These are phyloP conservation scores for Lithobates sylvaticus DNA, from an alignment of 2,797 vertebrate genomes.

Conservation along the genomic window DNA sequence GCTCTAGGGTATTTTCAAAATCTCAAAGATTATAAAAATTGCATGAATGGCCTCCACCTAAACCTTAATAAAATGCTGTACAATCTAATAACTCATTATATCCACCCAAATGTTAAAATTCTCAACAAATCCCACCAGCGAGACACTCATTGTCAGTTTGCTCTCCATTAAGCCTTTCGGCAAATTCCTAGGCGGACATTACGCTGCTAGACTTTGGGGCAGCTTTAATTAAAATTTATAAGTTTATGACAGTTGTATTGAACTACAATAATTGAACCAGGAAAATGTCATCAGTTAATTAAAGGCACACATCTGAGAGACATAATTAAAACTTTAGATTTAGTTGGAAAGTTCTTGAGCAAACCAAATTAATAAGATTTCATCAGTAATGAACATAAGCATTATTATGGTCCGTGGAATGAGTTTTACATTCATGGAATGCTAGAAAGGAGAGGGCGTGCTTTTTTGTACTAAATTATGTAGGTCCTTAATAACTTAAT, in stretches of 20 bases:
- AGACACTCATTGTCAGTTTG: constrained; percentile 77
- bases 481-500: not conserved
- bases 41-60: not conserved
- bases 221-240: constrained; percentile 62
- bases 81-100: constrained; percentile 75
- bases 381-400: constrained; percentile 62
- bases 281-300: constrained; percentile 79
- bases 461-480: constrained; percentile 19
- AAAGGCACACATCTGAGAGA: constrained; percentile 72
- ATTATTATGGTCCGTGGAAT: constrained; percentile 33
- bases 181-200: constrained; percentile 74
- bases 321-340: constrained; percentile 77
- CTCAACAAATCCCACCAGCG: constrained; percentile 74
- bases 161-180: constrained; percentile 74
- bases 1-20: not conserved
- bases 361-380: constrained; percentile 66
- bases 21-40: not conserved
- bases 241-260: constrained; percentile 74
- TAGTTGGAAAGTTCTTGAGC: constrained; percentile 66
- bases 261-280: constrained; percentile 76
- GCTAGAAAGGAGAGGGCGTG: not conserved
- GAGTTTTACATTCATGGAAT: constrained; percentile 18
- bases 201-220: constrained; percentile 66
- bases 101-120: constrained; percentile 77
- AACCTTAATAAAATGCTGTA: constrained; percentile 64